Evolutionary conservation across 2,113 vertebrate species (phyloP), one percentile per base, ranked within the genome.

Genomic region (Opisthocomus hoazin): DNA sequence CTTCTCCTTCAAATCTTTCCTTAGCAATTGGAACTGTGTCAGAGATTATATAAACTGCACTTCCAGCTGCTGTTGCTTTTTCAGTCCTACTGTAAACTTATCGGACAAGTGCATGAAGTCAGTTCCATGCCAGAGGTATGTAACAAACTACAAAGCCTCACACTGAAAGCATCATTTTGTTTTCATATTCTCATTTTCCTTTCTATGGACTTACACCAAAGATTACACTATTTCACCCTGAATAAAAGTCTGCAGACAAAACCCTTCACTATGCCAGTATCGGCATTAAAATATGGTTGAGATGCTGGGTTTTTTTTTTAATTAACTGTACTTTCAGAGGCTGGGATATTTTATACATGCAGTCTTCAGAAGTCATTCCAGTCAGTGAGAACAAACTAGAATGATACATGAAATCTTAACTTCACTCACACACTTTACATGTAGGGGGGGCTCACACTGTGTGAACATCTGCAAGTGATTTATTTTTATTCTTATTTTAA

Each of bases 71-170:
- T 99, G 74, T 98, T 99, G 82, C 99, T 99, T 96, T 99, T 99
- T 98, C 99, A 99, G 95, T 99, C 99, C 85, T 99, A 99, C 98
- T 99, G 99, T 96, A 99, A 99, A 90, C 99, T 99, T 97, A 99
- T 99, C 37, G 99, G 99, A 95, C 99, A 99, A 97, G 99, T 99
- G 84, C 99, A 99, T 1, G 98, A 99, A 97, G 98, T 99, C 96
- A 99, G 99, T 97, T 99, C 99, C 64, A 98, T 99, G 97, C 99
- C 99, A 73, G 99, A 99, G 99, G 99, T 99, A 98, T 92, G 98
- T 98, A 78, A 29, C 39, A 50, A n/a, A 61, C 34, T 12, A 29
- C 51, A 7, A 65, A 41, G 16, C 27, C 27, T 61, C 39, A 74
- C 9, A 36, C 7, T 19, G 48, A 91, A 86, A 84, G 69, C 51